Conservation (phyloP, 2,797 vertebrate species). For the Danio jaintianensis region DNA sequence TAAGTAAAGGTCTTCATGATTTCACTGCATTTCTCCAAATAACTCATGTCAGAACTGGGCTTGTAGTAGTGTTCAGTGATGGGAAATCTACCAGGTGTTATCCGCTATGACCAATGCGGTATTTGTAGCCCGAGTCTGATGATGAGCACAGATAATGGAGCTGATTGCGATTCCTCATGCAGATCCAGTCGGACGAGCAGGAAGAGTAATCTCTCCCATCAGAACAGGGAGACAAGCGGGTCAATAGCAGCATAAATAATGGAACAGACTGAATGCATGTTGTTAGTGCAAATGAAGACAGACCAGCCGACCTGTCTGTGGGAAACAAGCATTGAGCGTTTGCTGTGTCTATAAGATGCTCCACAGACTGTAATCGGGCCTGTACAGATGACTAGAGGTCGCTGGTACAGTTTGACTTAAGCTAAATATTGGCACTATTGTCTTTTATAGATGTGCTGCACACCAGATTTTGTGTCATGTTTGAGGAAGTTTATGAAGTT, state of each 20-base stretch:
- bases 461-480: too few relatives aligned
- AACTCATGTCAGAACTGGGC: too few relatives aligned
- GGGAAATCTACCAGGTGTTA: conserved; percentile 3
- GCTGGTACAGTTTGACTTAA: not conserved
- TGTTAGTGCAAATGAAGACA: conserved; percentile 51
- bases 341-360: not conserved
- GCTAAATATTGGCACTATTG: too few relatives aligned
- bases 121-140: conserved; percentile 19
- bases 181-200: conserved; percentile 62
- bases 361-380: not conserved
- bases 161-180: conserved; percentile 63
- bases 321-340: conserved; percentile 23
- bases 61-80: not conserved
- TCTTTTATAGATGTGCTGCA: too few relatives aligned
- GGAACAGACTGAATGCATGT: conserved; percentile 63
- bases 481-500: too few relatives aligned
- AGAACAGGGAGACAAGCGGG: conserved; percentile 71
- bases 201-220: conserved; percentile 69
- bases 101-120: conserved; percentile 15
- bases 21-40: too few relatives aligned
- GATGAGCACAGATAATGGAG: conserved; percentile 17
- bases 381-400: not conserved
- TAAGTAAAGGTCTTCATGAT: too few relatives aligned
- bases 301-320: conserved; percentile 27
- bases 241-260: conserved; percentile 74